Conservation (phyloP, 2,888 invertebrate genomes). For the Acanthosepion lycidas region DNA sequence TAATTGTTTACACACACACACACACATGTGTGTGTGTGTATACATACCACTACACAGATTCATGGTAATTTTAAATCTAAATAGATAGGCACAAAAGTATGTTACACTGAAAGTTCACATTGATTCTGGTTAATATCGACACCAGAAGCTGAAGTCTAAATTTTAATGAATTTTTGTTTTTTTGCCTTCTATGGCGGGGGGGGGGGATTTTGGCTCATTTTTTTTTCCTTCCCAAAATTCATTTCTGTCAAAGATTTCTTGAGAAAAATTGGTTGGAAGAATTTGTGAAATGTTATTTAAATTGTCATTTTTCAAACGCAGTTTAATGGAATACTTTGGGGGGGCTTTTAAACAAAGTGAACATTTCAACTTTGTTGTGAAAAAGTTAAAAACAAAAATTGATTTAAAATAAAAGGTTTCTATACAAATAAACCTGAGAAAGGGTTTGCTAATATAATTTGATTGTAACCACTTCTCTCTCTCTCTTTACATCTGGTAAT, state of each 20-base stretch:
- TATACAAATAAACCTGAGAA: neutral
- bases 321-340: conserved; percentile 33
- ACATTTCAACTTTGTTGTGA: neutral
- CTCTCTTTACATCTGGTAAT: neutral
- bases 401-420: conserved; percentile 13
- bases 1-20: too few relatives aligned
- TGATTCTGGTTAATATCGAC: neutral
- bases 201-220: too few relatives aligned
- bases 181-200: neutral
- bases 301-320: neutral
- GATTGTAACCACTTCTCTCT: neutral
- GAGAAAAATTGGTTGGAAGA: neutral
- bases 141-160: neutral
- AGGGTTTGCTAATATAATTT: conserved; percentile 1
- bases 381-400: conserved; percentile 11
- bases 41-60: too few relatives aligned
- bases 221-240: neutral
- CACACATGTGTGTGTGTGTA: too few relatives aligned
- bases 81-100: neutral
- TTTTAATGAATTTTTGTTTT: neutral
- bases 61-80: too few relatives aligned
- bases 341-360: conserved; percentile 33
- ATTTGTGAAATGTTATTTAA: conserved; percentile 1
- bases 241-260: neutral
- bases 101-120: neutral